These are phyloP conservation scores for Dendrocincla tyrannina DNA, from an alignment of 2,797 vertebrate genomes.

Conservation along the genomic window DNA sequence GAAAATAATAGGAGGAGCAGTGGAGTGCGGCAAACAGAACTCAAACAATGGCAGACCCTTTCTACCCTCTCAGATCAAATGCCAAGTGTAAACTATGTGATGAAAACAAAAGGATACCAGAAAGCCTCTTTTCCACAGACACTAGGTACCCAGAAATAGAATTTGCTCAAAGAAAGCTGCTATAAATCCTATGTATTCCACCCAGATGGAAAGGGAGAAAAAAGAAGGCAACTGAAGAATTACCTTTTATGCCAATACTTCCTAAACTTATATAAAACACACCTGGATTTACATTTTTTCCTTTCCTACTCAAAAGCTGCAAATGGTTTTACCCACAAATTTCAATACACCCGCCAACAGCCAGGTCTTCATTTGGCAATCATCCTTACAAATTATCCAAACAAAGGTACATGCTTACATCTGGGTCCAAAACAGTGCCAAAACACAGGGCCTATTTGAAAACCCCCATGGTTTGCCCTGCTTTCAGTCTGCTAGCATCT, in stretches of 20 bases:
- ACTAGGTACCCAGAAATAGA: neutral
- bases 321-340: neutral
- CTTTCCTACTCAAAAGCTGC: neutral
- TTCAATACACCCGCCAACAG: neutral
- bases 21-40: neutral
- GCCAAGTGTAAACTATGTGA: conserved; percentile 32
- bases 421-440: neutral
- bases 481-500: neutral
- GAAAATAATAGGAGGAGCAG: neutral
- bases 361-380: conserved; percentile 14
- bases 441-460: neutral
- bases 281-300: neutral
- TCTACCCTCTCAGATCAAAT: conserved; percentile 59
- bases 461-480: neutral
- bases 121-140: conserved; percentile 7
- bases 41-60: conserved; percentile 14
- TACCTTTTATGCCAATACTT: neutral
- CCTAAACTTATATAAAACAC: conserved; percentile 18
- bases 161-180: conserved; percentile 29
- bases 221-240: conserved; percentile 35
- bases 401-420: neutral
- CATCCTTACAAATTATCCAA: neutral
- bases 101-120: conserved; percentile 57
- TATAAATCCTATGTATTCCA: conserved; percentile 22
- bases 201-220: neutral